These are phyloP conservation scores for Gorsachius magnificus DNA, from an alignment of 2,797 vertebrate species.

Conservation along the genomic window DNA sequence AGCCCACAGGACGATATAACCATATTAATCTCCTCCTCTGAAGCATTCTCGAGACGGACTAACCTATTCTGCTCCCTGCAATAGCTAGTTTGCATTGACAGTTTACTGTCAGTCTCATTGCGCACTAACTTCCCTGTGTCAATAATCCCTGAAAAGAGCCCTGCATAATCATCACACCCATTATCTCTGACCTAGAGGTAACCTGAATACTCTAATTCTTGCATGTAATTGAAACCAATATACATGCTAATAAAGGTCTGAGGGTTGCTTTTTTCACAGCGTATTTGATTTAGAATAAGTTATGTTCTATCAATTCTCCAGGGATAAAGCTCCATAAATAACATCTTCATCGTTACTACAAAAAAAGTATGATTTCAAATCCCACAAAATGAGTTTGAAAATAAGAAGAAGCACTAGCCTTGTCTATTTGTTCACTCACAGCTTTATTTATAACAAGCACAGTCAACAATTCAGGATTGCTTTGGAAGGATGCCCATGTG, in stretches of 20 bases:
- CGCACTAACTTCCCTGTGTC: not conserved
- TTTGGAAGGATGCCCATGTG: not conserved
- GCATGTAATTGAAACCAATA: constrained; percentile 58
- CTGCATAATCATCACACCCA: not conserved
- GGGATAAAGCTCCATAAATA: not conserved
- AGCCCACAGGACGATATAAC: not conserved
- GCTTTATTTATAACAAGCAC: constrained; percentile 21
- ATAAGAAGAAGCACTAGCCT: not conserved
- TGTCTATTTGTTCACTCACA: not conserved
- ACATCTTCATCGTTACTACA: not conserved
- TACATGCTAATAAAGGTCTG: constrained; percentile 55
- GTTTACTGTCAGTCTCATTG: constrained; percentile 28
- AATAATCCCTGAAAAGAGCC: constrained; percentile 31
- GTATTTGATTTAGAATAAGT: constrained; percentile 27
- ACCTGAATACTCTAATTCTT: constrained; percentile 44
- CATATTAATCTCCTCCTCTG: constrained; percentile 8
- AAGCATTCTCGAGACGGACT: not conserved
- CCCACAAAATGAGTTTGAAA: not conserved
- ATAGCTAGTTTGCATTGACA: not conserved
- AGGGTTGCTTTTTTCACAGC: constrained; percentile 39
- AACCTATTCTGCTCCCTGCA: not conserved
- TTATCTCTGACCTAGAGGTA: constrained; percentile 48
- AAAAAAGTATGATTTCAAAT: not conserved
- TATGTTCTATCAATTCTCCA: not conserved
- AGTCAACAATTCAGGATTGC: constrained; percentile 12